Evolutionary conservation across 2,113 vertebrate genomes (phyloP), one percentile per base, ranked within the genome.

Genomic region (Narcine bancroftii): DNA sequence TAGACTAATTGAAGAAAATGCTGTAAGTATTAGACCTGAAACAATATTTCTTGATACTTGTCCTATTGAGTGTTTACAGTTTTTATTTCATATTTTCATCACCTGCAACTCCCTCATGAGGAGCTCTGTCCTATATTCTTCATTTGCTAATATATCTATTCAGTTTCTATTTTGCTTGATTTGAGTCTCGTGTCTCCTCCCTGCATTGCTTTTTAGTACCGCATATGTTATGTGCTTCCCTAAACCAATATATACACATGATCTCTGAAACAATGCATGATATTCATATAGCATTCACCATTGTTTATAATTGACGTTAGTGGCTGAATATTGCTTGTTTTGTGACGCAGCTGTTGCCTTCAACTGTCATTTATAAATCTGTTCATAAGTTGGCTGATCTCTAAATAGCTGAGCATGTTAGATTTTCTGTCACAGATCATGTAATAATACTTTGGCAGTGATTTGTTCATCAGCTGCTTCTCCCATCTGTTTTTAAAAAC

Each of bases 361-460:
- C 33, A 53, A 60, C 81, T 60, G 81, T 60, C 56, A 56, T 87
- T 87, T n/a, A n/a, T n/a, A 36, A 53, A 87, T 87, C 50, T 87
- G 81, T 87, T 87, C 81, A 85, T 15, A 87, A 13, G 81, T 29
- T 60, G 81, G 81, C 81, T 87, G 53, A 60, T 19, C 56, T 87
- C 81, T 53, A 87, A 19, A 15, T 63, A 60, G 33, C 53, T 87
- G 81, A 36, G 33, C 53, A 60, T 60, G 53, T 87, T 33, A 87
- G 53, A 50, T 56, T 60, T 36, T 36, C 81, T 60, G 60, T 63
- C 19, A 21, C n/a, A 39, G 33, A 60, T 87, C 33, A 50, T 60
- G 53, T 56, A 87, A 87, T 33, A n/a, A 87, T 87, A 60, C 29
- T 87, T 87, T 87, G 81, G 53, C 81, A 87, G 2, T 87, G 53